phyloP scores from a whole-genome alignment of 2,797 vertebrate genomes.

The Pseudochirops cupreus region DNA sequence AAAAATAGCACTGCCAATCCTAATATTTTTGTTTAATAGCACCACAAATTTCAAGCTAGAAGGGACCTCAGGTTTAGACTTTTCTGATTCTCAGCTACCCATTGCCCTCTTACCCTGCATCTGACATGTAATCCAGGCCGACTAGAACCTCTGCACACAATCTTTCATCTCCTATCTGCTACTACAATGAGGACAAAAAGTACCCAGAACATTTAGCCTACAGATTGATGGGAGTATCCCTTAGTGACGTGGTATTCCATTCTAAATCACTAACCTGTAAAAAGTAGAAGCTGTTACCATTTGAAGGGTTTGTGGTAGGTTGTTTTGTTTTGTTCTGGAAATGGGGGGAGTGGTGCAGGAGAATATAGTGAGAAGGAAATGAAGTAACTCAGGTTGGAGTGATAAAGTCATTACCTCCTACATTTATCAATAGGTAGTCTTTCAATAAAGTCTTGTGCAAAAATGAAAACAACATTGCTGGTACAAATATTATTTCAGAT shows the following conservation, averaged over 20 bases:
- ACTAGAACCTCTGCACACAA: neutral
- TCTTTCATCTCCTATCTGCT: neutral
- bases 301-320: neutral
- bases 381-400: neutral
- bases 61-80: neutral
- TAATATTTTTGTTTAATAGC: neutral
- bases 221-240: neutral
- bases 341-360: neutral
- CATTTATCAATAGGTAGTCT: neutral
- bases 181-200: neutral
- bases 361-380: neutral
- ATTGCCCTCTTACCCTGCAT: neutral
- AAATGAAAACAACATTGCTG: neutral
- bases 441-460: neutral
- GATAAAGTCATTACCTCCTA: neutral
- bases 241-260: neutral
- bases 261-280: neutral
- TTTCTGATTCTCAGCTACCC: neutral
- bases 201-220: neutral
- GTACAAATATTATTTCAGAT: neutral
- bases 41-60: neutral
- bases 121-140: neutral
- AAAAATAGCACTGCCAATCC: neutral
- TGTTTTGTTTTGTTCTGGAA: neutral
- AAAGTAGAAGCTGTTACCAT: neutral